These are phyloP conservation scores for Crotalus tigris DNA, from an alignment of 2,113 vertebrate genomes.

Conservation along the genomic window DNA sequence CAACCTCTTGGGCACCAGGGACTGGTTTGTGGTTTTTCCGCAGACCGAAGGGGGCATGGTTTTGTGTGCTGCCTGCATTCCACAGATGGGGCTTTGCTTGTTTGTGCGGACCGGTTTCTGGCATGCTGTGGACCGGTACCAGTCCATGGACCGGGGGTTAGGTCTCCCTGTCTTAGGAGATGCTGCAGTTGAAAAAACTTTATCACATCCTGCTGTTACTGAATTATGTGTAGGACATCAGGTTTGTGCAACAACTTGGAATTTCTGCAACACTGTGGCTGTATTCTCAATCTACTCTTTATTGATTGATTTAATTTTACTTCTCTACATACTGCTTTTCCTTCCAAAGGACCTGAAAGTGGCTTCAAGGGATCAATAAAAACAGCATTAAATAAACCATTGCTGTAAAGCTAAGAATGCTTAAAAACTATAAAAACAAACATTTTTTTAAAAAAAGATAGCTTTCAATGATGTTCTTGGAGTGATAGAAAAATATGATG, in stretches of 20 bases:
- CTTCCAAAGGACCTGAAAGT: background rate
- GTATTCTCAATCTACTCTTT: background rate
- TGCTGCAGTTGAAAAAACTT: background rate
- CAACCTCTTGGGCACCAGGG: too few species aligned
- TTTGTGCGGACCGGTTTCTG: too few species aligned
- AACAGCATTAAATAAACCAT: background rate
- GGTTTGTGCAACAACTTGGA: background rate
- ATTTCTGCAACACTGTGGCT: background rate
- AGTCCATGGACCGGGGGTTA: too few species aligned
- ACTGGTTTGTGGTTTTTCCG: too few species aligned
- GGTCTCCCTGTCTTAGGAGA: background rate
- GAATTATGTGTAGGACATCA: background rate
- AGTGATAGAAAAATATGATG: background rate
- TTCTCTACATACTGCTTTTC: background rate
- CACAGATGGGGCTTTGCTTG: too few species aligned
- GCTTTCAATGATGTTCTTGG: background rate
- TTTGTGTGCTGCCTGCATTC: too few species aligned
- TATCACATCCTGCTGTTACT: background rate
- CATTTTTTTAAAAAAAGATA: background rate
- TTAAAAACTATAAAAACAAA: background rate
- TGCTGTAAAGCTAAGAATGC: background rate
- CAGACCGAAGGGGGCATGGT: too few species aligned
- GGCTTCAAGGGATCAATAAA: background rate
- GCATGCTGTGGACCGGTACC: too few species aligned
- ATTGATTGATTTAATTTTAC: background rate